phyloP scores from a whole-genome alignment of 2,113 vertebrate species.

The Myanophis thanlyinensis region DNA sequence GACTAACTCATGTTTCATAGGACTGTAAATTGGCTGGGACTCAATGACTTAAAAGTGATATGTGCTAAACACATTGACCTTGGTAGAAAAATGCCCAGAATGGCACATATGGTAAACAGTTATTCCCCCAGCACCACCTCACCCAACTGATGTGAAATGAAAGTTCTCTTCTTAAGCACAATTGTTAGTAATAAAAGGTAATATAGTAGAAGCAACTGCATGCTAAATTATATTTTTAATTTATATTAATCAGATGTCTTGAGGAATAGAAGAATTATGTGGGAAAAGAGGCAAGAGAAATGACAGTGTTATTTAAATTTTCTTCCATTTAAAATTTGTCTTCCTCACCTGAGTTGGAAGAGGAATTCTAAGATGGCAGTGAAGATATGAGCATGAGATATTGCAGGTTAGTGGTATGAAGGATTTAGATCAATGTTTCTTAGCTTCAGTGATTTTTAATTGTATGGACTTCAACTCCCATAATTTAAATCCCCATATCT shows the following conservation, averaged over 20 bases:
- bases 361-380: not conserved
- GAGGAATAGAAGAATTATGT: slow-evolving; percentile 3
- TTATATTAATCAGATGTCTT: slow-evolving; percentile 22
- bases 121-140: not conserved
- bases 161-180: not conserved
- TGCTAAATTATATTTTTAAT: slow-evolving; percentile 1
- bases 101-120: not conserved
- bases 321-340: not conserved
- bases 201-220: not conserved
- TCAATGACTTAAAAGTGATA: not conserved
- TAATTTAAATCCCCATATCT: not conserved
- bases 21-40: not conserved
- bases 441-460: not conserved
- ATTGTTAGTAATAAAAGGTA: not conserved
- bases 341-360: too few relatives aligned
- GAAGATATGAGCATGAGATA: not conserved
- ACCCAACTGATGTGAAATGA: not conserved
- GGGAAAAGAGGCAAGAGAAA: slow-evolving; percentile 9
- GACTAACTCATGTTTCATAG: slow-evolving; percentile 20
- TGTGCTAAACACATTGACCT: not conserved
- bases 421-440: not conserved
- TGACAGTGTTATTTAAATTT: slow-evolving; percentile 1
- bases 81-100: not conserved
- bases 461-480: not conserved
- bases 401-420: not conserved